These are phyloP conservation scores for Meta bourneti DNA, from an alignment of 2,888 invertebrate species.

Conservation along the genomic window DNA sequence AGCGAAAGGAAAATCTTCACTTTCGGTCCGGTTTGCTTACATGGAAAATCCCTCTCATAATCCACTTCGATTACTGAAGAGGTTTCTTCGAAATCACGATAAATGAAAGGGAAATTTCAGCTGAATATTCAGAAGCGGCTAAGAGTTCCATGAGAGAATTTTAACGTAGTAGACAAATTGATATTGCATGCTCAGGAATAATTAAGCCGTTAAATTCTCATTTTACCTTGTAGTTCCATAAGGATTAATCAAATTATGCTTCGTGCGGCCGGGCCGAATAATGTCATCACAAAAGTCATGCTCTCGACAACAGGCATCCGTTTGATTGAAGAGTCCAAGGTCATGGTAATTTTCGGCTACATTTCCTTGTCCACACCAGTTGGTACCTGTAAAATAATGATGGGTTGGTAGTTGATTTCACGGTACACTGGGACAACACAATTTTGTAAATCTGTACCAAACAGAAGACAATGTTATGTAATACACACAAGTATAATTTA, in stretches of 20 bases:
- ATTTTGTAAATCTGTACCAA: background rate
- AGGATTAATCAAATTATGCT: slow-evolving; percentile 67
- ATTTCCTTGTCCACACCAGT: slow-evolving; percentile 71
- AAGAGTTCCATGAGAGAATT: too few relatives aligned
- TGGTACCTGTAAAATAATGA: slow-evolving; percentile 51
- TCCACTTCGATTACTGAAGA: too few relatives aligned
- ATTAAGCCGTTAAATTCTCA: background rate
- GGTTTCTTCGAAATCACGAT: too few relatives aligned
- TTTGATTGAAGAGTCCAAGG: slow-evolving; percentile 67
- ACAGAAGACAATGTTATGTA: background rate
- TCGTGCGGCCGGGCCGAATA: slow-evolving; percentile 53
- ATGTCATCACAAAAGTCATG: slow-evolving; percentile 72
- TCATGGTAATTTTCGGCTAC: slow-evolving; percentile 62
- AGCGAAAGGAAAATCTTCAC: too few relatives aligned
- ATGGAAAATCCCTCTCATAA: too few relatives aligned
- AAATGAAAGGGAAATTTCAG: too few relatives aligned
- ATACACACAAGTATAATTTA: background rate
- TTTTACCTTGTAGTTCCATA: slow-evolving; percentile 69
- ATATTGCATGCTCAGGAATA: background rate
- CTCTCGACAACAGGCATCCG: slow-evolving; percentile 65
- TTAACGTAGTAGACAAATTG: too few relatives aligned
- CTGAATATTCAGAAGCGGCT: too few relatives aligned
- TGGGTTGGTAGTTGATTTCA: too few relatives aligned
- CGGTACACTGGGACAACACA: background rate
- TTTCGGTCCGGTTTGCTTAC: too few relatives aligned